These are phyloP conservation scores for Octopus sinensis DNA, from an alignment of 1,140 invertebrate genomes.

Conservation along the genomic window DNA sequence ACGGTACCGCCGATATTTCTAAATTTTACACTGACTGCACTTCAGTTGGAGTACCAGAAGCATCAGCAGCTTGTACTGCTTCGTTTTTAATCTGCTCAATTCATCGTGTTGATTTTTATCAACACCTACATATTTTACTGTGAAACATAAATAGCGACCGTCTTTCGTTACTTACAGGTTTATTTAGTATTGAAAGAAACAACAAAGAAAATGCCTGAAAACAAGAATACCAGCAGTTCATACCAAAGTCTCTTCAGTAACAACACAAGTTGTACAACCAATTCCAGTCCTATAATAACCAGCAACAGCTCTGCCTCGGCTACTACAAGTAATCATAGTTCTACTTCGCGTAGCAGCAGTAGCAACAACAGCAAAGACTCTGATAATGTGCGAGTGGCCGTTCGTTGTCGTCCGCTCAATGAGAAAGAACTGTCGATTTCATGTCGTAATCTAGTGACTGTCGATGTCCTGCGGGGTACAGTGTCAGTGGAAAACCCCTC, in stretches of 20 bases:
- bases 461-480: constrained; percentile 75
- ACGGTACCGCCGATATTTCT: too few species aligned
- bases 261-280: not conserved
- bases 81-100: too few species aligned
- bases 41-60: too few species aligned
- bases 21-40: too few species aligned
- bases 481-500: constrained; percentile 71
- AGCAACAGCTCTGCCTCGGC: not conserved
- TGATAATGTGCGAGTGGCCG: constrained; percentile 83
- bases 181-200: too few species aligned
- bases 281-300: not conserved
- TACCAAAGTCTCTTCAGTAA: not conserved
- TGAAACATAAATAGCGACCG: too few species aligned
- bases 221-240: not conserved
- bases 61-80: too few species aligned
- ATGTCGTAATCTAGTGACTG: constrained; percentile 32
- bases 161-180: too few species aligned
- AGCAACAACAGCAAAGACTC: constrained; percentile 35
- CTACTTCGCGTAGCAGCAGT: constrained; percentile 25
- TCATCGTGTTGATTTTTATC: too few species aligned
- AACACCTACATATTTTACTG: too few species aligned
- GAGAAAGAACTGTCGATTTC: constrained; percentile 66
- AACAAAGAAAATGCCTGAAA: not conserved
- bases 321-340: not conserved
- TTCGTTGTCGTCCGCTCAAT: constrained; percentile 85